phyloP scores from a whole-genome alignment of 1,140 invertebrate genomes.

The Goniozus legneri region DNA sequence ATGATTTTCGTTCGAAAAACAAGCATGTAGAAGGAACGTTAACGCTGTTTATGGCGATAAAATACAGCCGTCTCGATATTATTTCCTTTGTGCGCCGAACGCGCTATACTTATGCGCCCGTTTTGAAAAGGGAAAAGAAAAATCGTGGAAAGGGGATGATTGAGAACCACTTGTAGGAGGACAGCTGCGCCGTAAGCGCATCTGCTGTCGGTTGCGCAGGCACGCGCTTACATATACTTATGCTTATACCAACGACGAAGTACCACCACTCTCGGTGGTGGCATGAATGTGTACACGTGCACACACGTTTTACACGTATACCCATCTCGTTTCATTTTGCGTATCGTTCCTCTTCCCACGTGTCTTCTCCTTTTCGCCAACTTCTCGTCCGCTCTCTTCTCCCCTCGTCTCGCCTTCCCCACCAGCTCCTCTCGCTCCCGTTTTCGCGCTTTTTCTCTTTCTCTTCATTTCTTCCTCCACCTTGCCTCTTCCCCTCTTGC shows the following conservation, averaged over 20 bases:
- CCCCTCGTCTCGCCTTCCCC: constrained; percentile 1
- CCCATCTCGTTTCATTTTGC: too few relatives aligned
- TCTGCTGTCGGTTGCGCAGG: constrained; percentile 51
- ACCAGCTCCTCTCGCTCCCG: background rate
- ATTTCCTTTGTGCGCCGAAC: background rate
- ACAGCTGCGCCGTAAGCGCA: constrained; percentile 49
- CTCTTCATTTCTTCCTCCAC: background rate
- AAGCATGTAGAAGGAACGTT: too few relatives aligned
- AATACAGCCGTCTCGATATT: background rate
- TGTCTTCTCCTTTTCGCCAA: background rate
- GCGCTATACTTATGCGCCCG: background rate
- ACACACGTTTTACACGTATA: too few relatives aligned
- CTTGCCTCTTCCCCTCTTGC: constrained; percentile 3
- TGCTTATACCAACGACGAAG: constrained; percentile 24
- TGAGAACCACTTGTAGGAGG: constrained; percentile 55
- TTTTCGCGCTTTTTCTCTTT: background rate
- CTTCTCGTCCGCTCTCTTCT: constrained; percentile 1
- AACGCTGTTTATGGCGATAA: background rate
- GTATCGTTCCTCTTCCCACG: constrained; percentile 8
- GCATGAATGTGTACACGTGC: too few relatives aligned
- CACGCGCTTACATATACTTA: constrained; percentile 43
- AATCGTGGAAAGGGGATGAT: constrained; percentile 40
- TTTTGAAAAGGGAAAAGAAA: constrained; percentile 3
- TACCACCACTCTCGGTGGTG: too few relatives aligned
- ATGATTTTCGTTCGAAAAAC: background rate